Percentiles rank a stretch among this genome's conserved stretches.
These are phyloP conservation scores for Eurosta solidaginis DNA, from an alignment of 1,140 invertebrate species.

Conservation along the genomic window DNA sequence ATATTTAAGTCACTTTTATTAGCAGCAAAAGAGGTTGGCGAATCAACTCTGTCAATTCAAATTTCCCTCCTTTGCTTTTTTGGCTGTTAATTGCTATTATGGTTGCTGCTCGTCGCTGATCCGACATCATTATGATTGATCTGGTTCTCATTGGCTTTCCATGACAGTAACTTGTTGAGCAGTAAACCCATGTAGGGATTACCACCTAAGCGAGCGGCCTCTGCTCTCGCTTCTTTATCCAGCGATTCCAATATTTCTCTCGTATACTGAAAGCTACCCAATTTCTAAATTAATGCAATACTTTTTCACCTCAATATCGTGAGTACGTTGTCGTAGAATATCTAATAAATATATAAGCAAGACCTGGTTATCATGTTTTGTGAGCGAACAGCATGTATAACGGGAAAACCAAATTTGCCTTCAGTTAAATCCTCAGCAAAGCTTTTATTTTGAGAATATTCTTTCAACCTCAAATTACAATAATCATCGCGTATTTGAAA, in stretches of 20 bases:
- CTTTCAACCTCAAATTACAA: constrained; percentile 82
- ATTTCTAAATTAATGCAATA: constrained; percentile 86
- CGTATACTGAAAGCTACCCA: constrained; percentile 90
- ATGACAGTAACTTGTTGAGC: constrained; percentile 65
- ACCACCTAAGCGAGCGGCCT: constrained; percentile 59
- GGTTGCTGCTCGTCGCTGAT: constrained; percentile 48
- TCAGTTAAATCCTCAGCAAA: constrained; percentile 97
- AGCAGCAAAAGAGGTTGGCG: constrained; percentile 32
- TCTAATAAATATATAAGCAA: constrained; percentile 77
- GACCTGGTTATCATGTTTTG: constrained; percentile 82
- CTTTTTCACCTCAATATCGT: constrained; percentile 87
- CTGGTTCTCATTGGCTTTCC: constrained; percentile 50
- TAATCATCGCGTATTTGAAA: constrained; percentile 98
- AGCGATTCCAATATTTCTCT: constrained; percentile 72
- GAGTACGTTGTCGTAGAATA: constrained; percentile 85
- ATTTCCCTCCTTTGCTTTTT: constrained; percentile 59
- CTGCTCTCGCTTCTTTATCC: constrained; percentile 73
- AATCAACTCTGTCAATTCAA: constrained; percentile 42
- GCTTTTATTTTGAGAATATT: constrained; percentile 94
- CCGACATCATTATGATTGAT: constrained; percentile 45
- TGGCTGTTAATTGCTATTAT: constrained; percentile 58
- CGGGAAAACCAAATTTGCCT: constrained; percentile 97
- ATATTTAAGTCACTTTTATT: constrained; percentile 38
- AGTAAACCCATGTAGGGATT: too few relatives aligned
- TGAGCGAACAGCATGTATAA: constrained; percentile 87